Evolutionary conservation across 2,888 invertebrate genomes (phyloP), one percentile per base, ranked within the genome.

Genomic region (Biston betularia): DNA sequence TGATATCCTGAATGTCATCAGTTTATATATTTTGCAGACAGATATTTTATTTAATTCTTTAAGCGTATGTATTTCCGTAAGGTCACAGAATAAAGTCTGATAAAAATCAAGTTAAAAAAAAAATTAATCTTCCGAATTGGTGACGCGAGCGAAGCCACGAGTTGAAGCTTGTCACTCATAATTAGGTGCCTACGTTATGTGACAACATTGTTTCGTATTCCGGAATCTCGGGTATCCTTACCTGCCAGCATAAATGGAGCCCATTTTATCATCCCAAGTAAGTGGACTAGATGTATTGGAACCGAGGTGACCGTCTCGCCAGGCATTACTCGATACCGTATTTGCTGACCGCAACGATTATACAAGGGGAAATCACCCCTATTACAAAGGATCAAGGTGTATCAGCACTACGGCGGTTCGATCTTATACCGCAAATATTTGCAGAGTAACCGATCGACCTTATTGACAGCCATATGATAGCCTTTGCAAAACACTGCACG

Each of bases 391-490:
- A 38, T 59, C 65, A 70, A 68, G 63, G 73, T 73, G 55, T 68
- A 60, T 52, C 42, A 42, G 48, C n/a, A 11, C 35, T 53, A 44
- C 15, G 24, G 40, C 42, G 33, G 59, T 81, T 84, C 82, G 73
- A 83, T 87, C 84, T 85, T 80, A 82, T 79, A 80, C 75, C 76
- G 82, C 86, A 88, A 90, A 90, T 89, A 90, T 91, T 90, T 88
- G 87, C 76, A 72, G 77, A 84, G 87, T 80, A 86, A 87, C 86
- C 84, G 86, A 89, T 87, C 85, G 82, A 80, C 86, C 84, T 84
- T 85, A 87, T 85, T 87, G 87, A 84, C 84, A 82, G 85, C 80
- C 73, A 87, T 81, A 74, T 74, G 87, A 89, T 89, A 89, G 84
- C 81, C 78, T 82, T 84, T 83, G 84, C 84, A 83, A 87, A 86